phyloP scores from a whole-genome alignment of 2,113 vertebrate genomes.

The Chinchilla lanigera region DNA sequence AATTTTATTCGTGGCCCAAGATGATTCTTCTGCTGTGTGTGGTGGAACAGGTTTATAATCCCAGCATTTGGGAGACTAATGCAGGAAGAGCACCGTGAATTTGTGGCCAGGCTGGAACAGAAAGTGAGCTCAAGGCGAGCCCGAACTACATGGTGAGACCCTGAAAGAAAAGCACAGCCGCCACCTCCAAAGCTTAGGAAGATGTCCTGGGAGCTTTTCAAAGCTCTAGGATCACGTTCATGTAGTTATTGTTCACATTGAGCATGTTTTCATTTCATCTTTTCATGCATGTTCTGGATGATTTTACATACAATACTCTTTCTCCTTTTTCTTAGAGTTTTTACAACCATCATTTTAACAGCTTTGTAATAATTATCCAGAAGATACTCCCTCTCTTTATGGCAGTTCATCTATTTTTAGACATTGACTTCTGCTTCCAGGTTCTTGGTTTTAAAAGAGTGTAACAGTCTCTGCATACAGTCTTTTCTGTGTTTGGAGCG shows the following conservation, averaged over 20 bases:
- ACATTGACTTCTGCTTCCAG: not conserved
- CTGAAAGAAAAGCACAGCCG: too few relatives aligned
- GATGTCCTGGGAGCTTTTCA: too few relatives aligned
- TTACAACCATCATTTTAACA: not conserved
- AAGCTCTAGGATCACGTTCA: not conserved
- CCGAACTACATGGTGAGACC: not conserved
- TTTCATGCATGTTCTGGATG: not conserved
- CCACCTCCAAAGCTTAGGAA: not conserved
- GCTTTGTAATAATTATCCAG: not conserved
- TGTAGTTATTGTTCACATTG: not conserved
- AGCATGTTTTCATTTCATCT: not conserved
- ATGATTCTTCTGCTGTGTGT: not conserved
- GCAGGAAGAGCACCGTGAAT: not conserved
- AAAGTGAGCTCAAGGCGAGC: not conserved
- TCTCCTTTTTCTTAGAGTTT: not conserved
- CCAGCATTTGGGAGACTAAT: not conserved
- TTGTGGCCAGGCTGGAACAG: not conserved
- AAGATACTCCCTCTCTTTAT: not conserved
- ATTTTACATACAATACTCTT: not conserved
- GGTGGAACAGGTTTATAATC: not conserved
- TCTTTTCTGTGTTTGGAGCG: not conserved
- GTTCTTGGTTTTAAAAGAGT: slow-evolving; percentile 1
- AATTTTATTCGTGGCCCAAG: not conserved
- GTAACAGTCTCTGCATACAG: not conserved
- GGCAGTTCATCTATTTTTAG: not conserved